Evolutionary conservation across 2,888 invertebrate genomes (phyloP), one percentile per base, ranked within the genome.

Genomic region (Flexamia atlantica): DNA sequence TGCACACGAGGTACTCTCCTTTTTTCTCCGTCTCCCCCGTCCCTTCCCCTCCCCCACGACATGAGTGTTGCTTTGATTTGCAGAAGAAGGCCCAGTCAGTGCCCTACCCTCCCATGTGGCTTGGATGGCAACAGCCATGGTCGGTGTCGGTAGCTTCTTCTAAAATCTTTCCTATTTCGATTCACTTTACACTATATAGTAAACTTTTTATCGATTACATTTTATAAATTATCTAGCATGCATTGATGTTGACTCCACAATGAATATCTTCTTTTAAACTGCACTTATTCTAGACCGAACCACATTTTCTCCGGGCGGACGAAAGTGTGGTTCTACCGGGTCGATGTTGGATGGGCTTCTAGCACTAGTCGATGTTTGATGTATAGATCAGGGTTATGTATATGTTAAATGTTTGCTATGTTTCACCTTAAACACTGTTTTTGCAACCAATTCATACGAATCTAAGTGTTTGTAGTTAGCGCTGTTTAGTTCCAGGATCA

Each of bases 351-450:
- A 83, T 83, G 83, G 76, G 83, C 83, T 83, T 83, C 74, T 83
- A 64, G 76, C 60, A 76, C 46, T 60, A 60, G 53, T 60, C 17
- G 32, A 74, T 74, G 74, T 83, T 74, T 36, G 57, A 74, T 83
- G 74, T 74, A 50, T 83, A 74, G 53, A 76, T 68, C 28, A 57
- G 70, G 76, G 50, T 40, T 46, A 46, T 76, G 76, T 76, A 28
- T 28, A 76, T 76, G 76, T 76, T 76, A 14, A 50, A 76, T 76
- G 76, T 80, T 80, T 42, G 81, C 64, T 36, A 81, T 81, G 60
- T 81, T 64, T 30, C 36, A 81, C 64, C 40, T 81, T 84, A 32
- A 36, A 60, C 42, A 87, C 83, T 89, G 89, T 90, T 90, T 76
- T 50, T 76, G 76, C 76, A 76, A 76, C 76, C 76, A 50, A 40